A percentile compares a stretch with the other conserved stretches of the same genome.
These are phyloP conservation scores for Brachycybe producta DNA, from an alignment of 2,888 invertebrate species.

Conservation along the genomic window DNA sequence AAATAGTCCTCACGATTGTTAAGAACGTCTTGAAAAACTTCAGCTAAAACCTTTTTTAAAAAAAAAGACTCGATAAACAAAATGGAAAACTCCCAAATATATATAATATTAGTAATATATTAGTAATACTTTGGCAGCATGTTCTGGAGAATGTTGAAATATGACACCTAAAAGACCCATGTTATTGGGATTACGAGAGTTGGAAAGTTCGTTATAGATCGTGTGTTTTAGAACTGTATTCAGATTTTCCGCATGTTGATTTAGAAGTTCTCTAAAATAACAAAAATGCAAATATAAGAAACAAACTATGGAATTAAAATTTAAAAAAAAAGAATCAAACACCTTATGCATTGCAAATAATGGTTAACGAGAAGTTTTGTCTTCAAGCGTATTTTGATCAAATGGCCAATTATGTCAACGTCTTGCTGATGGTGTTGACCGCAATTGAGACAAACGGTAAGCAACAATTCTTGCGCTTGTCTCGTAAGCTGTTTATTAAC, in stretches of 20 bases:
- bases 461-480: constrained; percentile 78
- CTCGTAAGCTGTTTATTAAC: constrained; percentile 55
- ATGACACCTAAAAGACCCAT: constrained; percentile 80
- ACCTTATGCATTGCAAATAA: constrained; percentile 68
- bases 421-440: constrained; percentile 53
- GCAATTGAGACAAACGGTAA: constrained; percentile 82
- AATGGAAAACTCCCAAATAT: not conserved
- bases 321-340: constrained; percentile 7
- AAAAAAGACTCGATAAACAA: not conserved
- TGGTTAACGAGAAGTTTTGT: constrained; percentile 82
- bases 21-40: constrained; percentile 58
- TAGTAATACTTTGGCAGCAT: constrained; percentile 48
- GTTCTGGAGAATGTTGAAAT: constrained; percentile 69
- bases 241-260: constrained; percentile 68
- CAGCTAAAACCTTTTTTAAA: constrained; percentile 32
- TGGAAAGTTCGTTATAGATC: constrained; percentile 84
- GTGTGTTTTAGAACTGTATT: constrained; percentile 76
- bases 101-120: not conserved
- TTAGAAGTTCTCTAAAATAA: constrained; percentile 63
- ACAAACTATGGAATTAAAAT: constrained; percentile 6
- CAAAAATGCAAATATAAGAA: constrained; percentile 12
- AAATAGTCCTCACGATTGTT: constrained; percentile 80
- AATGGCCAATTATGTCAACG: constrained; percentile 62
- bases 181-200: constrained; percentile 82
- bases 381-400: constrained; percentile 82